These are phyloP conservation scores for Acarapis woodi DNA, from an alignment of 1,140 invertebrate genomes.

Conservation along the genomic window DNA sequence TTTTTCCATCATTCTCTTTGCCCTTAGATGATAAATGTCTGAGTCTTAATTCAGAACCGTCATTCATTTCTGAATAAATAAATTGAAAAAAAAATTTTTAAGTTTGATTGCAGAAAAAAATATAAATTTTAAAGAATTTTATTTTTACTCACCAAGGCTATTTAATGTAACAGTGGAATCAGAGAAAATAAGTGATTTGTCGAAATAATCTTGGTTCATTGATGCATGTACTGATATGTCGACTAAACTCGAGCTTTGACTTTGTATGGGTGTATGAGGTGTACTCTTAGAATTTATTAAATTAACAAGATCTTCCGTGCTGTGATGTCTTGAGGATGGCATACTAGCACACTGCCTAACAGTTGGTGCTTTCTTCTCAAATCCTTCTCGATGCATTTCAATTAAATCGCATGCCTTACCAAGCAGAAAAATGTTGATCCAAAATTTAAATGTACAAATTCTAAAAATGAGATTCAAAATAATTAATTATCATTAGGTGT, in stretches of 20 bases:
- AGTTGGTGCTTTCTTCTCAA: constrained; percentile 17
- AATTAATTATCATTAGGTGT: background rate
- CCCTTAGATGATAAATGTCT: too few relatives aligned
- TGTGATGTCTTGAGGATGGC: constrained; percentile 15
- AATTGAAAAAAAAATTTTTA: too few relatives aligned
- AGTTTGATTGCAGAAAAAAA: too few relatives aligned
- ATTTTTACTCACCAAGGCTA: constrained; percentile 14
- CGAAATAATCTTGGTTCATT: constrained; percentile 16
- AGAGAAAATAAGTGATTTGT: constrained; percentile 41
- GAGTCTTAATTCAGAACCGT: too few relatives aligned
- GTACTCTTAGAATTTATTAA: constrained; percentile 10
- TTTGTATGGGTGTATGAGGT: constrained; percentile 13
- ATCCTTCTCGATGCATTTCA: constrained; percentile 29
- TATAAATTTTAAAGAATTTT: background rate
- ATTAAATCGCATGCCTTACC: constrained; percentile 63
- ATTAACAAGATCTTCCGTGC: constrained; percentile 9
- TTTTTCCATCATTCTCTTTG: too few relatives aligned
- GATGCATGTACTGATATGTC: constrained; percentile 14
- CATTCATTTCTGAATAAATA: too few relatives aligned
- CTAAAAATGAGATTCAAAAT: constrained; percentile 15
- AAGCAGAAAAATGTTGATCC: constrained; percentile 56
- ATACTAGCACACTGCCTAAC: constrained; percentile 13
- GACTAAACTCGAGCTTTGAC: constrained; percentile 13
- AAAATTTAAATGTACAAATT: constrained; percentile 43
- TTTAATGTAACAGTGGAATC: constrained; percentile 51